Percentiles rank a stretch among this genome's conserved stretches.
Conservation (phyloP, 2,888 invertebrate genomes). For the Acronicta alni region DNA sequence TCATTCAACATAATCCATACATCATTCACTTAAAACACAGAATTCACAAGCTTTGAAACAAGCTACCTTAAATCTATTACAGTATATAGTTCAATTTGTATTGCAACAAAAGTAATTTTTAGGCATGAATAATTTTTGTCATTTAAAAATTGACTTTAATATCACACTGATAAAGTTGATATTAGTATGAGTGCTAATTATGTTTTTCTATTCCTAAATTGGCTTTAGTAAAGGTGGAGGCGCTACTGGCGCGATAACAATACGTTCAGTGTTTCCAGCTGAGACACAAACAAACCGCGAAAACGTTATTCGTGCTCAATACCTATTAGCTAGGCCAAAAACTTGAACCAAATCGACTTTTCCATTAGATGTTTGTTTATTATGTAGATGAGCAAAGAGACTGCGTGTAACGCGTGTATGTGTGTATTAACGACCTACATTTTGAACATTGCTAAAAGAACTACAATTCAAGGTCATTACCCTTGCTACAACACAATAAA, state of each 20-base stretch:
- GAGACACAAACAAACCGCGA: slow-evolving; percentile 4
- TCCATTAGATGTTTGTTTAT: slow-evolving; percentile 38
- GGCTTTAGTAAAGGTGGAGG: neutral
- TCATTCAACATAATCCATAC: slow-evolving; percentile 21
- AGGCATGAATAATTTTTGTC: too few relatives aligned
- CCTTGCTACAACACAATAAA: slow-evolving; percentile 77
- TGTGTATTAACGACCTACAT: slow-evolving; percentile 64
- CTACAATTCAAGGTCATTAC: slow-evolving; percentile 81
- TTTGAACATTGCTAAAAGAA: slow-evolving; percentile 69
- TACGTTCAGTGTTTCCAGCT: slow-evolving; percentile 6
- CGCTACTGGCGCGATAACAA: slow-evolving; percentile 18
- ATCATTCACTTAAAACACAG: too few relatives aligned
- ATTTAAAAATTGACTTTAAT: too few relatives aligned
- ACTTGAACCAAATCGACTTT: slow-evolving; percentile 25
- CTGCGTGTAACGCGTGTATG: slow-evolving; percentile 29
- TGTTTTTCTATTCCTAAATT: too few relatives aligned
- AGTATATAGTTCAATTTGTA: too few relatives aligned
- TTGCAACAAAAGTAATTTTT: too few relatives aligned
- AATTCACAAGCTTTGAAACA: too few relatives aligned
- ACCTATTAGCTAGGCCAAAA: slow-evolving; percentile 16
- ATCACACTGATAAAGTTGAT: too few relatives aligned
- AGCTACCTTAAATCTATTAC: too few relatives aligned
- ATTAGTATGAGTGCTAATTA: too few relatives aligned
- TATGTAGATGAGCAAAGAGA: slow-evolving; percentile 46
- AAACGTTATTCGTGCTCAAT: slow-evolving; percentile 36